Evolutionary conservation across 1,140 invertebrate genomes (phyloP).

Genomic region (Drosophila kurseongensis): DNA sequence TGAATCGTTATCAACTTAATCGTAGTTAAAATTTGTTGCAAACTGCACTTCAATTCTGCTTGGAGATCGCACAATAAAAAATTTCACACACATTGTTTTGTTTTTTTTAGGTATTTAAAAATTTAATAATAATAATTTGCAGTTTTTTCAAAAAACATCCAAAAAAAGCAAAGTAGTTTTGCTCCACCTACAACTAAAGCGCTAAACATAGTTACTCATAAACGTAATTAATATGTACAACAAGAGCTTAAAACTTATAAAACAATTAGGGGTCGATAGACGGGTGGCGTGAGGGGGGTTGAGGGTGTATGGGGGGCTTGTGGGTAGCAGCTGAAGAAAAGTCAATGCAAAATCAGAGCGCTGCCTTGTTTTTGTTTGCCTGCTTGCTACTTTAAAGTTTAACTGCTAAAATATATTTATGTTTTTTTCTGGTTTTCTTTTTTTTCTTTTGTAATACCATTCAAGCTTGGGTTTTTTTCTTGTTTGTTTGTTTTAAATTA

Average conservation of each 20-base stretch:
- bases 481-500: slow-evolving; percentile 41
- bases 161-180: slow-evolving; percentile 70
- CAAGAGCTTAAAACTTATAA: slow-evolving; percentile 74
- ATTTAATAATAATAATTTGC: slow-evolving; percentile 66
- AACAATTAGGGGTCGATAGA: slow-evolving; percentile 52
- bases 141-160: slow-evolving; percentile 81
- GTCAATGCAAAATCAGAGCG: slow-evolving; percentile 34
- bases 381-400: slow-evolving; percentile 35
- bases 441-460: slow-evolving; percentile 46
- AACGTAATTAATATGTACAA: slow-evolving; percentile 72
- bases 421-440: slow-evolving; percentile 22
- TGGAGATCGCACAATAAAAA: slow-evolving; percentile 73
- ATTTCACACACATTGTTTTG: slow-evolving; percentile 53
- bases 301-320: background rate
- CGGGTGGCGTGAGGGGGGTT: slow-evolving; percentile 8
- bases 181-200: slow-evolving; percentile 54
- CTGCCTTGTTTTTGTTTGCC: slow-evolving; percentile 35
- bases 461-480: slow-evolving; percentile 51
- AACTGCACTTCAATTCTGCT: slow-evolving; percentile 49
- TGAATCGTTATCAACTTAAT: slow-evolving; percentile 70
- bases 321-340: slow-evolving; percentile 24
- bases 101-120: slow-evolving; percentile 36
- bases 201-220: slow-evolving; percentile 47
- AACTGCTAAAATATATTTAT: slow-evolving; percentile 53
- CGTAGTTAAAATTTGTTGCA: slow-evolving; percentile 56